Evolutionary conservation across 2,888 invertebrate genomes (phyloP).

Genomic region (Aelia acuminata): DNA sequence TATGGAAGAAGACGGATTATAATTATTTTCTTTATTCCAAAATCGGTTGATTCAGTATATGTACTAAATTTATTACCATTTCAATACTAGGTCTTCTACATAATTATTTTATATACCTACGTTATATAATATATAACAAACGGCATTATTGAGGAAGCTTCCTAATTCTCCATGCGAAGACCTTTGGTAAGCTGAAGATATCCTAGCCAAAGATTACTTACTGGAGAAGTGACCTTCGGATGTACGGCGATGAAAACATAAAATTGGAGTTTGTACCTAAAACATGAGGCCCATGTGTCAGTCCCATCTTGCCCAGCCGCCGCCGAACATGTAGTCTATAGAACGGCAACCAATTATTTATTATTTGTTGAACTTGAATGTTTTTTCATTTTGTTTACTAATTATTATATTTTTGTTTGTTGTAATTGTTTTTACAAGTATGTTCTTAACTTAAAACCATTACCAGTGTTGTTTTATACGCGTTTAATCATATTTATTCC

Average conservation of each 20-base stretch:
- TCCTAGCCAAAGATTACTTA: not conserved
- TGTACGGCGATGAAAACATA: not conserved
- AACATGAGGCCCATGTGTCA: not conserved
- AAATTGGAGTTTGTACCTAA: constrained; percentile 23
- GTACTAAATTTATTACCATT: no score
- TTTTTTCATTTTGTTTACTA: constrained; percentile 50
- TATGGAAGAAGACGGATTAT: no score
- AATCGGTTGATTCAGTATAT: no score
- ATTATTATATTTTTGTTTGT: constrained; percentile 48
- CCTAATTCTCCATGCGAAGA: not conserved
- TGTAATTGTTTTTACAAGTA: constrained; percentile 52
- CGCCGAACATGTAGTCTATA: constrained; percentile 41
- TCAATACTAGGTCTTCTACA: no score
- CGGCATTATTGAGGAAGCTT: not conserved
- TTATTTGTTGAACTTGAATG: constrained; percentile 49
- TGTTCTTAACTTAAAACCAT: constrained; percentile 49
- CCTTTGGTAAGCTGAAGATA: constrained; percentile 43
- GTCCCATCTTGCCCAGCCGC: constrained; percentile 31
- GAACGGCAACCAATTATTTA: constrained; percentile 26
- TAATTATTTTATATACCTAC: no score
- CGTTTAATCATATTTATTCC: constrained; percentile 51
- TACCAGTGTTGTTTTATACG: constrained; percentile 50
- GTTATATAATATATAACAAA: not conserved
- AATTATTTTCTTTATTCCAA: no score
- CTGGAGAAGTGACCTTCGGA: constrained; percentile 23